Base-by-base conservation (phyloP, 1,140 invertebrate genomes). In the Macrobrachium nipponense region DNA sequence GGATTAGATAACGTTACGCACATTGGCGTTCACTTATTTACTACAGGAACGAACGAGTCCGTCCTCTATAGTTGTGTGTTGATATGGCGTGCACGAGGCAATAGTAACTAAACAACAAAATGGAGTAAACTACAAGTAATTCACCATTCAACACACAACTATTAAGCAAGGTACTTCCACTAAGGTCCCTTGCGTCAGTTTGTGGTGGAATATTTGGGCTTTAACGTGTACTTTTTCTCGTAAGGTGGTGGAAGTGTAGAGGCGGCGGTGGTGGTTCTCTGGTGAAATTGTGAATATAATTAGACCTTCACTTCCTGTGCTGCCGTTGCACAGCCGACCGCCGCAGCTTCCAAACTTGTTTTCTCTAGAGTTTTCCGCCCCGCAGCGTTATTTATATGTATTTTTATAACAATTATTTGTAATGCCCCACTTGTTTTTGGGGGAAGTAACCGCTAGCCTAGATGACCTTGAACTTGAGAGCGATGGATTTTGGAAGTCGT, bases 61-160 rank as follows among this genome's bases (percentile, higher is more conserved):
- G 18, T 75, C 70, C 87, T 88, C 82, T 88, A 88, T 88, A 88
- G 87, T 85, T 88, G 87, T 88, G 87, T 88, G 87, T 88, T 88
- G 87, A 88, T 88, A 88, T 88, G 87, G 87, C 82, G 77, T 85
- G 78, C 87, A 88, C 87, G 87, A 88, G 87, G 87, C 81, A 84
- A 36, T 79, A 77, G 78, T 77, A 85, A 80, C 70, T 73, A 73
- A 81, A 66, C 79, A 60, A 44, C 78, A 80, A 88, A 88, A 88
- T 88, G 87, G 87, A 88, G 78, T 88, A 88, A 88, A 88, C 76
- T 72, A 80, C 60, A 81, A 80, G 81, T 51, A 68, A 66, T 76
- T 80, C 87, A 84, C 87, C 87, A 88, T 85, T 84, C 87, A 88
- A 88, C 87, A 88, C 87, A 88, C 82, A 88, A 84, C 87, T 88